Conservation (phyloP, 2,797 vertebrate species). For the Enteromius afrohamiltoni region DNA sequence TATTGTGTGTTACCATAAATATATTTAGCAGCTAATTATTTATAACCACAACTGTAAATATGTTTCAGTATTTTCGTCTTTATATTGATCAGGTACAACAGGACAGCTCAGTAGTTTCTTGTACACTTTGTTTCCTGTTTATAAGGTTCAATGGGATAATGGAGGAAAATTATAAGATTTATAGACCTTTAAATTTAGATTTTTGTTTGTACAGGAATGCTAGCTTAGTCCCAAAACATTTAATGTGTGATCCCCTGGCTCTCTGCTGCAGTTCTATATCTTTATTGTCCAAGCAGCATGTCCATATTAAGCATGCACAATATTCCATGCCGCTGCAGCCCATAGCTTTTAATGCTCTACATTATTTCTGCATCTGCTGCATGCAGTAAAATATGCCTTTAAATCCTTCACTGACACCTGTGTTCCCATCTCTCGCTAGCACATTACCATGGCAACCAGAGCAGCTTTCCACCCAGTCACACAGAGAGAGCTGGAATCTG, state of each 20-base stretch:
- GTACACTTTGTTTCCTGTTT: not conserved
- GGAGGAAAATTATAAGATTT: not conserved
- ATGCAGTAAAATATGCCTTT: slow-evolving; percentile 48
- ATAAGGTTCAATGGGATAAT: no score
- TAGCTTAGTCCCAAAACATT: not conserved
- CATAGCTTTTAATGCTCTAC: slow-evolving; percentile 40
- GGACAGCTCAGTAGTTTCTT: not conserved
- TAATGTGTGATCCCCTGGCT: not conserved
- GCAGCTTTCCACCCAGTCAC: slow-evolving; percentile 36
- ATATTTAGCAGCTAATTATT: not conserved
- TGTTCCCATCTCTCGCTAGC: slow-evolving; percentile 35
- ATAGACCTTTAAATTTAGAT: not conserved
- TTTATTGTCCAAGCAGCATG: slow-evolving; percentile 29
- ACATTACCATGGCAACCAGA: slow-evolving; percentile 51
- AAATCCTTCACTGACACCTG: slow-evolving; percentile 50
- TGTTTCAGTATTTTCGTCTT: not conserved
- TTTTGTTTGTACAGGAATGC: not conserved
- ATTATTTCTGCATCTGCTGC: slow-evolving; percentile 56
- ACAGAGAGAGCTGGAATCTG: slow-evolving; percentile 28
- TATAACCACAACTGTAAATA: not conserved
- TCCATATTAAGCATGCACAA: slow-evolving; percentile 19
- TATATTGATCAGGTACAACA: not conserved
- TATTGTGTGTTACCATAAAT: not conserved
- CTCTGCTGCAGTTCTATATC: slow-evolving; percentile 5
- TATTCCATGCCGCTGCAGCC: slow-evolving; percentile 8